Evolutionary conservation across 1,140 invertebrate genomes (phyloP).

Genomic region (Apis laboriosa): DNA sequence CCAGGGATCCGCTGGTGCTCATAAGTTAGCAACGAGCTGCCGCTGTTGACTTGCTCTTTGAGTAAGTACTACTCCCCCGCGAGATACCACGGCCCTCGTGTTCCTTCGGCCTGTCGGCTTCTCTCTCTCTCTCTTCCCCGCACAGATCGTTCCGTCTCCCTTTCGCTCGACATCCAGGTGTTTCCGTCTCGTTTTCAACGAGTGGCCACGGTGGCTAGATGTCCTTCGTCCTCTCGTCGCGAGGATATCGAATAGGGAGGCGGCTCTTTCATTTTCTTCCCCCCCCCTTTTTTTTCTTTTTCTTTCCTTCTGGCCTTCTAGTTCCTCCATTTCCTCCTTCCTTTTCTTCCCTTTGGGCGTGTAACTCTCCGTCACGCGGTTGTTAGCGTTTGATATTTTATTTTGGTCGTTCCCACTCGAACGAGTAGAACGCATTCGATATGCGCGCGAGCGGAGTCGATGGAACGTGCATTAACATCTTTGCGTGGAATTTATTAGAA

Average conservation of each 20-base stretch:
- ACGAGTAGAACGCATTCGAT: not conserved
- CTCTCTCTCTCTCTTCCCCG: not conserved
- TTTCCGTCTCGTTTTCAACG: constrained; percentile 42
- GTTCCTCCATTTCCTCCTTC: not conserved
- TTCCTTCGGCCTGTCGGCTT: constrained; percentile 11
- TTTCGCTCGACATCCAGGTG: constrained; percentile 24
- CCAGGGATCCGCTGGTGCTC: constrained; percentile 55
- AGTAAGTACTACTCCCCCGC: constrained; percentile 65
- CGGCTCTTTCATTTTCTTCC: not conserved
- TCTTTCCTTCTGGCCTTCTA: not conserved
- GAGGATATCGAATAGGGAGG: not conserved
- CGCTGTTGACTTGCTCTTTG: constrained; percentile 66
- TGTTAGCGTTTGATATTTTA: not conserved
- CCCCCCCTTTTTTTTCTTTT: no score
- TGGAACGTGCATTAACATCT: constrained; percentile 40
- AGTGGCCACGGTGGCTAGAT: not conserved
- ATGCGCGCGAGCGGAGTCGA: not conserved
- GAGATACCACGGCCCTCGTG: constrained; percentile 48
- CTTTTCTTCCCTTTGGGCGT: no score
- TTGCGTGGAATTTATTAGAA: constrained; percentile 49
- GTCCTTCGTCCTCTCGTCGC: constrained; percentile 24
- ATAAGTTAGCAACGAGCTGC: constrained; percentile 68
- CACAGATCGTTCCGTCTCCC: constrained; percentile 5
- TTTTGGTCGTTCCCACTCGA: not conserved
- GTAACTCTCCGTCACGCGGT: not conserved